Evolutionary conservation across 1,140 invertebrate genomes (phyloP).

Genomic region (Rhizoglyphus robini): DNA sequence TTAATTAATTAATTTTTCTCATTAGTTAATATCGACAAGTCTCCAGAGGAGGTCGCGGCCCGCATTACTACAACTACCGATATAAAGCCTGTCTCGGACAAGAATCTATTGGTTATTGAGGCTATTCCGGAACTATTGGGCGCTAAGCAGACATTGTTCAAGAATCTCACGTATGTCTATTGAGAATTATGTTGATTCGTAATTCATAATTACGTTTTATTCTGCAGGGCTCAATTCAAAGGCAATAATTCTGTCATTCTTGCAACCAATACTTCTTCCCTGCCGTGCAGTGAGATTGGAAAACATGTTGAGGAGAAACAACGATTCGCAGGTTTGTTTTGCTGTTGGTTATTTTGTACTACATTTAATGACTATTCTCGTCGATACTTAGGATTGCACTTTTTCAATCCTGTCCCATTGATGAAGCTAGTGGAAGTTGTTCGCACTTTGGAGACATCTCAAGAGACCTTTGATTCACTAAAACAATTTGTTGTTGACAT

Average conservation of each 20-base stretch:
- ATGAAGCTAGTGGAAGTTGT: constrained; percentile 70
- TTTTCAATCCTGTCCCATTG: constrained; percentile 81
- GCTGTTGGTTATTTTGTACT: not conserved
- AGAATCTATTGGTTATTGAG: constrained; percentile 64
- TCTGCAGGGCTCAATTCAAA: constrained; percentile 35
- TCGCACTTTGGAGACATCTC: constrained; percentile 44
- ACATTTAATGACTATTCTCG: not conserved
- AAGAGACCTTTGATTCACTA: constrained; percentile 54
- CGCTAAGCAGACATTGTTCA: constrained; percentile 62
- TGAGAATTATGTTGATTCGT: not conserved
- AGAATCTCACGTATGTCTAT: constrained; percentile 34
- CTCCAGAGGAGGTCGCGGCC: not conserved
- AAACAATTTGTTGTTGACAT: constrained; percentile 61
- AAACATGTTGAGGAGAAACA: constrained; percentile 20
- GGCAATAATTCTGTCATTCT: constrained; percentile 53
- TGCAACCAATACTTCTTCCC: constrained; percentile 75
- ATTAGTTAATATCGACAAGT: constrained; percentile 16
- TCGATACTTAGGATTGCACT: constrained; percentile 41
- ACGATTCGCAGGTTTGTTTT: constrained; percentile 11
- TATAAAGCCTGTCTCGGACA: constrained; percentile 36
- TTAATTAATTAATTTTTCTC: constrained; percentile 1
- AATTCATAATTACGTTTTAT: not conserved
- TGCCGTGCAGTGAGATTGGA: constrained; percentile 67
- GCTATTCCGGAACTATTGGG: constrained; percentile 73
- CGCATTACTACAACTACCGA: constrained; percentile 16